Base-by-base conservation (phyloP, 1,140 invertebrate species). In the Drosophila dunni region DNA sequence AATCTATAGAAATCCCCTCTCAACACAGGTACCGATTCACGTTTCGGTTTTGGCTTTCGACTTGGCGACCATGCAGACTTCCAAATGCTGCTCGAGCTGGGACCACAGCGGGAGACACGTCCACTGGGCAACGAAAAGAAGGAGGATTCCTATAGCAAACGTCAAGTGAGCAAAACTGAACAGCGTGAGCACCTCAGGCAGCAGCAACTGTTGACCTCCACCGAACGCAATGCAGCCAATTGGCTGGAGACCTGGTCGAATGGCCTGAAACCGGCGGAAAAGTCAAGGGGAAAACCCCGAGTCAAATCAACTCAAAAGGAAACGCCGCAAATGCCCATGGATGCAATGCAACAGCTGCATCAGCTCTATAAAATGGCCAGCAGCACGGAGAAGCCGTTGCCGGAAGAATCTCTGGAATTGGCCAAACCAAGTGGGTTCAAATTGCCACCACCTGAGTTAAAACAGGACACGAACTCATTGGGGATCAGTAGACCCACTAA, bases 31-130 rank as follows among this genome's bases (percentile, higher is more conserved):
- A 96, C 96, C 24, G 96, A 97, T 91, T 96, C 96, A 1, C 94
- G 96, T 50, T 58, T 97, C 13, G 96, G 96, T 1, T 94, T 97
- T 78, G 96, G 96, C 1, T 97, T 96, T 88, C 93, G 96, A 36
- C 93, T 97, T 2, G 96, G 96, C 1, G 94, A 96, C 56, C 95
- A 97, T 91, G 96, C 96, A 0, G 96, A 97, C 91, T 94, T 97
- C 78, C 96, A 97, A 90, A 92, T 97, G 3, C 69, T 96, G 11
- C 92, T 96, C 15, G 96, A 97, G 86, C 86, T 97, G 7, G 96
- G 96, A 1, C 96, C 96, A 1, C 96, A 97, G 83, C 94, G 92
- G 7, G 93, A 95, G 45, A 97, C 96, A 0, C 94, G 94, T 46
- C 93, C 95, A 0, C 92, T 96, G 9, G 94, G 94, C 0, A 75